Conservation (phyloP, 2,113 vertebrate genomes). For the Phylloscopus trochilus region DNA sequence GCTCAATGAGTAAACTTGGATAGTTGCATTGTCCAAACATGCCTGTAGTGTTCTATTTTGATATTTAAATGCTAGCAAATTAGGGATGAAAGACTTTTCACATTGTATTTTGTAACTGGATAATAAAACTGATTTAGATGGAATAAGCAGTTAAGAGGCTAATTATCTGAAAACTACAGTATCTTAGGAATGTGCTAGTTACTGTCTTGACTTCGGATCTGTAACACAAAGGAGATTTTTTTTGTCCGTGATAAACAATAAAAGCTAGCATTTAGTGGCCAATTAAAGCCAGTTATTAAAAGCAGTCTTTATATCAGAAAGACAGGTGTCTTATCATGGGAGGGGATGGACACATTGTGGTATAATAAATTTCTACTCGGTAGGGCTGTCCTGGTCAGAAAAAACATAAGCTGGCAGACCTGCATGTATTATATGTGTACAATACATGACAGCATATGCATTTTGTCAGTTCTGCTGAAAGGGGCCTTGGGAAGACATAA, state of each 20-base stretch:
- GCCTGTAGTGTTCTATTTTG: not conserved
- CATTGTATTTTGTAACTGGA: not conserved
- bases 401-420: not conserved
- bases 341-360: not conserved
- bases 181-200: not conserved
- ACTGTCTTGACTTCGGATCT: not conserved
- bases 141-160: not conserved
- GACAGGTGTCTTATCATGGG: not conserved
- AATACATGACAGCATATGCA: not conserved
- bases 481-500: not conserved
- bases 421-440: not conserved
- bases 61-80: conserved; percentile 30
- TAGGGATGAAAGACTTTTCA: not conserved
- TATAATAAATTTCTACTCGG: not conserved
- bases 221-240: not conserved
- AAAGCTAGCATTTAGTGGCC: not conserved
- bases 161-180: not conserved
- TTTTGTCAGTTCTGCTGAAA: not conserved
- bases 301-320: not conserved
- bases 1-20: not conserved
- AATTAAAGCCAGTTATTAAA: not conserved
- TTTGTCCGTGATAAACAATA: not conserved
- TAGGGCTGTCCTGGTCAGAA: not conserved
- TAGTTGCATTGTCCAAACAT: not conserved
- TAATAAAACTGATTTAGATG: not conserved